Percentiles rank a stretch among this genome's conserved stretches.
Conservation (phyloP, 2,888 invertebrate genomes). For the Lithophane leautieri region DNA sequence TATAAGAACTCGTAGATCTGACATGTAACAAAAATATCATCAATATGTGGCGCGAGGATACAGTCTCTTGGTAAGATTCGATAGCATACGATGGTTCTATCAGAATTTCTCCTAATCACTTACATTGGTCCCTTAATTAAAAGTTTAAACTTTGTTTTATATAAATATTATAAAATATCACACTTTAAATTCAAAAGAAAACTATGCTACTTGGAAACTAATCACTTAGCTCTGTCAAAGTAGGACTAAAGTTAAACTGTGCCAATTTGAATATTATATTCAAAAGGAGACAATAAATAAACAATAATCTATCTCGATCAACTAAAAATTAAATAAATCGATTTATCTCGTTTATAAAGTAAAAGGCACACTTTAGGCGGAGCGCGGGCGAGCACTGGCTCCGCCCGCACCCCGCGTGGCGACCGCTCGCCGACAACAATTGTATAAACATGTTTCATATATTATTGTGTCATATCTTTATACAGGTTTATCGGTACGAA, state of each 20-base stretch:
- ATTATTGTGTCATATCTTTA: constrained; percentile 80
- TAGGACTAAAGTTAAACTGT: constrained; percentile 88
- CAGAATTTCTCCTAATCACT: constrained; percentile 89
- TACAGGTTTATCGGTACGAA: constrained; percentile 78
- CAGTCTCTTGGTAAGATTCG: constrained; percentile 84
- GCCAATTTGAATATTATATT: constrained; percentile 89
- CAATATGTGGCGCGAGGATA: constrained; percentile 80
- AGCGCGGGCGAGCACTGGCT: constrained; percentile 72
- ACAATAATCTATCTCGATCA: constrained; percentile 89
- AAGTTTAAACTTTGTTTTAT: constrained; percentile 89
- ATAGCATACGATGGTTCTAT: constrained; percentile 83
- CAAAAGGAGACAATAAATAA: constrained; percentile 90
- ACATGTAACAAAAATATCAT: constrained; percentile 80
- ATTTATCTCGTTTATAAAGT: constrained; percentile 86
- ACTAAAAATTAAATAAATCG: constrained; percentile 90
- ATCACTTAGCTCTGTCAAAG: constrained; percentile 89
- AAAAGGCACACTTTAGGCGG: constrained; percentile 86
- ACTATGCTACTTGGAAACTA: constrained; percentile 88
- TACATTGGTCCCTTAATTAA: constrained; percentile 90
- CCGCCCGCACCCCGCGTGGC: constrained; percentile 71
- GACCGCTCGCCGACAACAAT: constrained; percentile 68
- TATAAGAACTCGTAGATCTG: constrained; percentile 83
- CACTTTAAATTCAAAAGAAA: constrained; percentile 90
- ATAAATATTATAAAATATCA: constrained; percentile 91
- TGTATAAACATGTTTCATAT: constrained; percentile 78